Evolutionary conservation across 2,113 vertebrate genomes (phyloP).

Genomic region (Sinocyclocheilus anophthalmus): DNA sequence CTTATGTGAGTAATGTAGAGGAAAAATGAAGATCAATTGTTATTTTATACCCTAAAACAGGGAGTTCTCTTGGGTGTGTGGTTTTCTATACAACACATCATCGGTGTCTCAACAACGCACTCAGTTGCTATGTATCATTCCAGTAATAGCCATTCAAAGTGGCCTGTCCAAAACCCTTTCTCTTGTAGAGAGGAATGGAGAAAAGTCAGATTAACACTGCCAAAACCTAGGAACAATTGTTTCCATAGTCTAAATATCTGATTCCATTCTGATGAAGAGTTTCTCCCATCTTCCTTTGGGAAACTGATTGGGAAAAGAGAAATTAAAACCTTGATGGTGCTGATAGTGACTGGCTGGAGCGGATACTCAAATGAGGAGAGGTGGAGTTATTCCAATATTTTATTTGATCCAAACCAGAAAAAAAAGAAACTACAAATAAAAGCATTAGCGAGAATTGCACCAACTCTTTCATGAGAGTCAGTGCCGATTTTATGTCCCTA

Average conservation of each 20-base stretch:
- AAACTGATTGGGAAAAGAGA: not conserved
- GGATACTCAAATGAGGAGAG: slow-evolving; percentile 9
- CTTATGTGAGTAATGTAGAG: slow-evolving; percentile 24
- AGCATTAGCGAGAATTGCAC: not conserved
- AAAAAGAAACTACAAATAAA: not conserved
- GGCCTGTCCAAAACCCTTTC: not conserved
- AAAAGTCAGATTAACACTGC: slow-evolving; percentile 29
- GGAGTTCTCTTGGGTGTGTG: slow-evolving; percentile 45
- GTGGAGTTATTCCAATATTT: not conserved
- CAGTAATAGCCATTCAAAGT: slow-evolving; percentile 38
- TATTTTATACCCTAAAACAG: slow-evolving; percentile 15
- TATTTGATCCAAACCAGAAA: not conserved
- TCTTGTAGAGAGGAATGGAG: slow-evolving; percentile 3
- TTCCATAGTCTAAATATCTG: slow-evolving; percentile 27
- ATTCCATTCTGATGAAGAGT: slow-evolving; percentile 22
- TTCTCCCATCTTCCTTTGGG: slow-evolving; percentile 13
- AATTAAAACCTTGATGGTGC: slow-evolving; percentile 9
- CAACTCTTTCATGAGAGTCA: not conserved
- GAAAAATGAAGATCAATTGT: slow-evolving; percentile 24
- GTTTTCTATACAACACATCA: slow-evolving; percentile 25
- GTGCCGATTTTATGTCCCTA: not conserved
- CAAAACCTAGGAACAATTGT: slow-evolving; percentile 44
- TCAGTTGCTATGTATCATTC: slow-evolving; percentile 42
- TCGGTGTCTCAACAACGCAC: slow-evolving; percentile 34
- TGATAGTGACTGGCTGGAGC: slow-evolving; percentile 19